Base-by-base conservation (phyloP, 2,888 invertebrate species). In the Hypomecis atomaria region DNA sequence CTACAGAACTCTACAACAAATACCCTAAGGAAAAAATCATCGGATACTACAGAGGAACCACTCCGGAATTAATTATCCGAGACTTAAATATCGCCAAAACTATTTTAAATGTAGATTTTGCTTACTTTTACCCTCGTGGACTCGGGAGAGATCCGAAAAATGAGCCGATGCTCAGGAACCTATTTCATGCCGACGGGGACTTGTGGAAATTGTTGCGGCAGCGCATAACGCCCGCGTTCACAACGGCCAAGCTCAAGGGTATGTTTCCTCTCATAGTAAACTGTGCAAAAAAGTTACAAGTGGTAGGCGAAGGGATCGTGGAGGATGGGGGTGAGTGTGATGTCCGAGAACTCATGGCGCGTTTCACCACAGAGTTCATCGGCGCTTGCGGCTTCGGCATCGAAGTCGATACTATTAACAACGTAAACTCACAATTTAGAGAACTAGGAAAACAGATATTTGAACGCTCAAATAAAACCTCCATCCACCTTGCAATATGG, bases 261-360 rank as follows among this genome's bases (percentile, higher is more conserved):
- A 90, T 90, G 90, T 90, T 88, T 53, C 90, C 90, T 1, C 71
- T 90, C 33, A 77, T 90, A 2, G 78, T 86, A 33, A 76, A 83
- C 10, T 85, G 89, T 56, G 83, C 90, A 0, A 82, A 85, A 54
- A 88, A 85, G 64, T 66, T 89, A 38, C 77, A 84, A 13, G 49
- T 34, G 0, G 67, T 80, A 0, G 78, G 83, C 1, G 84, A 81
- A 7, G 74, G 69, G 0, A 76, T 81, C 9, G 78, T 81, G 33
- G 72, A 73, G 0, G 71, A 75, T 0, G 85, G 82, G 0, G 79
- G 75, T n/a, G 79, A 77, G 38, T 79, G 72, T 13, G 81, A 86
- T 66, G 76, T 78, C 8, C 75, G 85, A 0, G 86, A 86, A 40
- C 71, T 87, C 6, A 86, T 86, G 84, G 84, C 87, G 0, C 79